Conservation (phyloP, 2,113 vertebrate genomes). For the Gymnogyps californianus region DNA sequence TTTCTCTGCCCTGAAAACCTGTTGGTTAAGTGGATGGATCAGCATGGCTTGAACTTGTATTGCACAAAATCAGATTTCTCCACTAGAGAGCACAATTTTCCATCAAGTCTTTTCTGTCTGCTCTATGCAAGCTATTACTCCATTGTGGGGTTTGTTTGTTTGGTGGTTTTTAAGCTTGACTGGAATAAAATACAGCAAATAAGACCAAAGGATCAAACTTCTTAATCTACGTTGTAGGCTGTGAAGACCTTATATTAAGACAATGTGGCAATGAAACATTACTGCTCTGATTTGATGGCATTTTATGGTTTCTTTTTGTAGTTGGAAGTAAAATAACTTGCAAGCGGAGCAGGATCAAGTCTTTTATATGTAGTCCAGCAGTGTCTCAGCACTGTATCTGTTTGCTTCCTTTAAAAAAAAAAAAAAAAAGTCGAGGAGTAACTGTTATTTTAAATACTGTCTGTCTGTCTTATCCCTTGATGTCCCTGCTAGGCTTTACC, state of each 20-base stretch:
- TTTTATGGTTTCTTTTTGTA: background rate
- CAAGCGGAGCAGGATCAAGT: background rate
- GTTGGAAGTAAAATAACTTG: background rate
- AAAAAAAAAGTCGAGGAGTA: fast-evolving
- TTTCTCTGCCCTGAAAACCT: background rate
- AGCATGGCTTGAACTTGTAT: background rate
- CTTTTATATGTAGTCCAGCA: background rate
- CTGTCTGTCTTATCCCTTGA: background rate
- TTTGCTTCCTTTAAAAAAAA: background rate
- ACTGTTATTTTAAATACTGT: background rate
- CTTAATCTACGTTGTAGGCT: background rate
- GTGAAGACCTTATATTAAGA: background rate
- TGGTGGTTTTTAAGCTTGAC: background rate
- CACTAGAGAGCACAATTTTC: slow-evolving; percentile 31
- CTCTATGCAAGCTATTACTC: background rate
- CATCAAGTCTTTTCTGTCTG: background rate
- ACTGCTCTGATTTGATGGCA: background rate
- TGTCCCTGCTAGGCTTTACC: background rate
- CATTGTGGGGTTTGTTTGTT: background rate
- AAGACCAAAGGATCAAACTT: background rate
- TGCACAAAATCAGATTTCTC: background rate
- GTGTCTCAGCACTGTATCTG: background rate
- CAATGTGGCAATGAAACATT: background rate
- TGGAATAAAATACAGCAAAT: background rate
- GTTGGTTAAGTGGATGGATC: background rate